Base-by-base conservation (phyloP, 2,113 vertebrate species). In the Leucopsar rothschildi region DNA sequence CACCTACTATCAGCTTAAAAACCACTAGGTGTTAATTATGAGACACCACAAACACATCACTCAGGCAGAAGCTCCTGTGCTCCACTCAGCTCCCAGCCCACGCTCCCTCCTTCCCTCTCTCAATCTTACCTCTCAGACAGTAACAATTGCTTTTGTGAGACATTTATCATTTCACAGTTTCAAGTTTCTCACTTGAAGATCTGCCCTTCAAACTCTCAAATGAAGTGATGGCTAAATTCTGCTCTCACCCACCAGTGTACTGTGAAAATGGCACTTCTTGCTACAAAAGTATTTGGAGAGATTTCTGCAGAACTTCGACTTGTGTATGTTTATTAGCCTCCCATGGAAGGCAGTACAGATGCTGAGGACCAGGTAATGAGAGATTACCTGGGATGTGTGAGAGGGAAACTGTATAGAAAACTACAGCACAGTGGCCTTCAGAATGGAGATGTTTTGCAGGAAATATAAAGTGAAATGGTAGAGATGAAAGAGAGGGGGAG, bases 21-120 rank as follows among this genome's bases (percentile, higher is more conserved):
- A 15, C 27, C 0, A 0, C 60, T 53, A 44, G 73, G 69, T 91
- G 73, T 86, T 95, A 83, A 92, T 94, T 90, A 90, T 69, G 63
- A 93, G 75, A 77, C 55, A 77, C 33, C 1, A 14, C 75, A 96
- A 92, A 95, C 87, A 94, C 71, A 82, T 93, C 92, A 80, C 63
- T 92, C 87, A 85, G 37, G 16, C 1, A 90, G 72, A 78, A 82
- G 12, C 5, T 25, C 57, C 42, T 66, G 49, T 24, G 57, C 27
- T 79, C 44, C 25, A 29, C 78, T 77, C 63, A 35, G 35, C 64
- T 90, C 35, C 11, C 87, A 92, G 79, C 90, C 92, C 85, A 93
- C 71, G 0, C 29, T 75, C 28, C 60, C 49, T 45, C 57, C 56
- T 17, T 57, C 17, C 29, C 35, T 71, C 59, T 35, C 37, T 59